Evolutionary conservation across 2,113 vertebrate genomes (phyloP).

Genomic region (Sprattus sprattus): DNA sequence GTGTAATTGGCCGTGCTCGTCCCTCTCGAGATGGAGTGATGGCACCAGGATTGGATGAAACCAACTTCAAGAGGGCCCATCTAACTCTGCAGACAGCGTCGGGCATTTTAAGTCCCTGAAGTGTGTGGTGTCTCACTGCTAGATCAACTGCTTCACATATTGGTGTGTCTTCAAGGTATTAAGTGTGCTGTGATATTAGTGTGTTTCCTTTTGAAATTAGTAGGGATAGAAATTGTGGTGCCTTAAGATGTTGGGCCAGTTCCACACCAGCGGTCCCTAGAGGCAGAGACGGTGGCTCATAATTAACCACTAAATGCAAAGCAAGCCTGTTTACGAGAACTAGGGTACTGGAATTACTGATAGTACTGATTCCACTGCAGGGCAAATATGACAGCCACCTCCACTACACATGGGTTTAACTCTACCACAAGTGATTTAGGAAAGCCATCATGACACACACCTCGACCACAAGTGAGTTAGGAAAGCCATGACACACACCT

Average conservation of each 20-base stretch:
- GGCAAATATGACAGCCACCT: slow-evolving; percentile 34
- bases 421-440: too few species aligned
- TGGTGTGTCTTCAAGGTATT: not conserved
- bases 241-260: not conserved
- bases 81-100: not conserved
- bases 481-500: too few species aligned
- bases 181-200: not conserved
- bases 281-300: not conserved
- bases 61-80: not conserved
- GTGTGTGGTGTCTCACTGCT: not conserved
- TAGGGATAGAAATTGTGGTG: not conserved
- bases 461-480: too few species aligned
- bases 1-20: not conserved
- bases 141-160: not conserved
- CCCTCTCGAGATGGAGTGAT: too few species aligned
- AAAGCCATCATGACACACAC: too few species aligned
- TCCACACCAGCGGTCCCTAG: not conserved
- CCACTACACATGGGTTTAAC: not conserved
- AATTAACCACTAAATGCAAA: not conserved
- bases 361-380: slow-evolving; percentile 25
- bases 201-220: not conserved
- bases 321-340: not conserved
- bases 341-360: not conserved
- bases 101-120: not conserved
- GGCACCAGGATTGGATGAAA: not conserved